Evolutionary conservation across 2,113 vertebrate species (phyloP).

Genomic region (Bos taurus): DNA sequence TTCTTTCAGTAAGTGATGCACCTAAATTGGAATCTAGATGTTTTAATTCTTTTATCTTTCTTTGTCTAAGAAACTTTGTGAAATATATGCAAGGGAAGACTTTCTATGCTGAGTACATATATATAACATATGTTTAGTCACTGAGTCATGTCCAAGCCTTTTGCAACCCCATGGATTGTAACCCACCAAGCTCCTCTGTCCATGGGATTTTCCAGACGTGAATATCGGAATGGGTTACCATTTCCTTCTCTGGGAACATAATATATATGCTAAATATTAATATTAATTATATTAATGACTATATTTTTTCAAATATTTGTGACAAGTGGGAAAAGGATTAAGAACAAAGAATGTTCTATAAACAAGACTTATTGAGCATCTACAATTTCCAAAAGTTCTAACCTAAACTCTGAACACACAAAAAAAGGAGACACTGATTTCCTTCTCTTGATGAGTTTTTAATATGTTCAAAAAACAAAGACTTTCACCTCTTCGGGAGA

Average conservation of each 20-base stretch:
- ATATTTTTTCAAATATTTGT: neutral
- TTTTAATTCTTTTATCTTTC: neutral
- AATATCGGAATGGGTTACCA: neutral
- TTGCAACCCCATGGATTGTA: neutral
- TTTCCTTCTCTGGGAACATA: neutral
- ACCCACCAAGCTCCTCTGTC: neutral
- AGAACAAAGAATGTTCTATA: neutral
- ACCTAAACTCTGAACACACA: neutral
- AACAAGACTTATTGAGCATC: neutral
- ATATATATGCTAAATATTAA: neutral
- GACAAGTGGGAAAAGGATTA: neutral
- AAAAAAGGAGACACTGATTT: neutral
- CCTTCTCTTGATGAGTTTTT: neutral
- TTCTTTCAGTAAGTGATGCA: neutral
- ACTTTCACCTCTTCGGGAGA: neutral
- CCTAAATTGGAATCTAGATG: neutral
- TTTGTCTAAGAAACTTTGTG: neutral
- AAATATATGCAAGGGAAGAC: neutral
- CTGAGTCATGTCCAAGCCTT: neutral
- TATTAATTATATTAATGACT: neutral
- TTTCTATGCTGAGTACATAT: neutral
- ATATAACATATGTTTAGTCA: neutral
- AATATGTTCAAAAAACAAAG: neutral
- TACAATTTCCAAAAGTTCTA: neutral
- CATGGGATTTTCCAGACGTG: neutral